Percentiles rank a stretch among this genome's conserved stretches.
These are phyloP conservation scores for Bolborhynchus lineola DNA, from an alignment of 2,113 vertebrate genomes.

Conservation along the genomic window DNA sequence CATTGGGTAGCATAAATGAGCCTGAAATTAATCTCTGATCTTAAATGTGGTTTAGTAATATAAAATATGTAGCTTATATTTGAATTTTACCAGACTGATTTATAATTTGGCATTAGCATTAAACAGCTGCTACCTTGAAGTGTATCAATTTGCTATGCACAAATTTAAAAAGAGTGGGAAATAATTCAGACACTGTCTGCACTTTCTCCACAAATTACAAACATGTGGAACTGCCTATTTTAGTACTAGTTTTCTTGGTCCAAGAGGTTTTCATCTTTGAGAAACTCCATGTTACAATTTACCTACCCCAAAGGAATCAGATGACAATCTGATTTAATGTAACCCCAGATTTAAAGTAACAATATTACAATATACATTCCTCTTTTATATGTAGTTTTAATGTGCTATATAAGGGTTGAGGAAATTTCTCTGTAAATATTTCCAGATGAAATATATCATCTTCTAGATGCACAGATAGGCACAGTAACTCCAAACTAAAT, in stretches of 20 bases:
- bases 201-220: conserved; percentile 68
- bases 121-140: conserved; percentile 71
- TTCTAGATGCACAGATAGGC: conserved; percentile 57
- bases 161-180: conserved; percentile 45
- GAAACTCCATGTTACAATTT: conserved; percentile 59
- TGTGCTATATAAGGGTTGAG: conserved; percentile 17
- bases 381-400: conserved; percentile 57
- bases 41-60: neutral
- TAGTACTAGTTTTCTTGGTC: conserved; percentile 47
- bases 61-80: conserved; percentile 5
- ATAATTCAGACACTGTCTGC: conserved; percentile 61
- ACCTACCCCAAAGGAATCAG: conserved; percentile 48
- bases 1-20: neutral
- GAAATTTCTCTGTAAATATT: conserved; percentile 54
- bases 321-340: conserved; percentile 57
- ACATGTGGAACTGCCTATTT: conserved; percentile 68
- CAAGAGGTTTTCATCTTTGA: conserved; percentile 70
- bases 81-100: conserved; percentile 45
- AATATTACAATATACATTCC: conserved; percentile 30
- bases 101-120: conserved; percentile 65
- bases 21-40: conserved; percentile 10
- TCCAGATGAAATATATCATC: conserved; percentile 66
- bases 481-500: conserved; percentile 52
- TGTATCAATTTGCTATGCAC: conserved; percentile 67
- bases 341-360: conserved; percentile 53